Base-by-base conservation (phyloP, 2,113 vertebrate genomes). In the Urocolius indicus region DNA sequence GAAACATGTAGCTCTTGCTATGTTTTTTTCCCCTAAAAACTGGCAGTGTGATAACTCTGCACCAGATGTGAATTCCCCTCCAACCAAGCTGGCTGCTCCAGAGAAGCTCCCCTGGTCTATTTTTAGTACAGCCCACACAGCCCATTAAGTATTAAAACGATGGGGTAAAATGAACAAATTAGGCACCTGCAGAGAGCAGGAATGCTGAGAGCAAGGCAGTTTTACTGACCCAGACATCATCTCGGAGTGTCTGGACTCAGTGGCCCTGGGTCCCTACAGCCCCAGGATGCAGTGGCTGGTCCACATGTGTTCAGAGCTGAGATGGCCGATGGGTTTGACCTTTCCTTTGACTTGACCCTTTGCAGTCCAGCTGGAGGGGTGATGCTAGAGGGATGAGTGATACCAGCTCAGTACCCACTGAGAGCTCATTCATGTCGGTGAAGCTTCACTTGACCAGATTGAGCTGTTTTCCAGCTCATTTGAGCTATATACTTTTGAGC, bases 391-490 rank as follows among this genome's bases (percentile, higher is more conserved):
- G 84, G 30, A 58, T 1, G 5, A 22, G 23, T 9, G 51, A 10
- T 26, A 32, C 26, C 82, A 8, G 69, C 65, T 5, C 30, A 1
- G 76, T 3, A 2, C 49, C 61, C 36, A 7, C 23, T 3, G 67
- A 18, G 43, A 80, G 52, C 76, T 68, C 72, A 2, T 21, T 16
- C 5, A 2, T 26, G 65, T 1, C 18, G 3, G 66, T 11, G 80
- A 6, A 87, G 74, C 80, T 76, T 83, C 45, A 0, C 90, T 61
- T 4, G 80, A 30, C 20, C 75, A 79, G 62, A 85, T 1, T 43
- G 89, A 81, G 91, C 73, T 89, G 81, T 93, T 94, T 96, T 91
- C 93, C 87, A 55, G 59, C 81, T 81, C 91, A 43, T 91, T 91
- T 71, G 65, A 88, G 91, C 89, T 58, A 0, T n/a, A 0, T 20